Base-by-base conservation (phyloP, 1,140 invertebrate species). In the Drosophila murphyi region DNA sequence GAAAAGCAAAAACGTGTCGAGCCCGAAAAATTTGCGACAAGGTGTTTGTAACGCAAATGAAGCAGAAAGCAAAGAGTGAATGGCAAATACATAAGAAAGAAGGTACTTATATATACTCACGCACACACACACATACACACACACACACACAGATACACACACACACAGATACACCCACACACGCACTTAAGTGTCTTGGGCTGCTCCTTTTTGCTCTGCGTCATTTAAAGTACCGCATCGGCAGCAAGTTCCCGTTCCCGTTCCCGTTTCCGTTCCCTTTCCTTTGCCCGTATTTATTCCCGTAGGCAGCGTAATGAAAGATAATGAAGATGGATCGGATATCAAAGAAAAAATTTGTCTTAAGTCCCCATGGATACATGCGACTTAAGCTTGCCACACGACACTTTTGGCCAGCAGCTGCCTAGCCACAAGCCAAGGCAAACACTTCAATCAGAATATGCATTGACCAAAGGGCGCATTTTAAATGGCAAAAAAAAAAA, bases 311-410 rank as follows among this genome's bases (percentile, higher is more conserved):
- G 41, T 82, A 86, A 86, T 87, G 72, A 76, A 70, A 65, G 76
- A 80, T 88, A 87, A 88, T 87, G 76, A 88, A 88, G 82, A 87
- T 87, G 83, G 82, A 87, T 87, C 82, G 69, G 69, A 82, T 86
- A 76, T 76, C 83, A 79, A 43, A n/a, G 57, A 35, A 31, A 34
- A 55, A 39, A 47, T 41, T 29, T 45, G 10, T 72, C 31, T 2
- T 5, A 43, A 52, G 54, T 45, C 29, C 31, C 41, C 31, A 47
- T n/a, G 56, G 41, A 31, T 31, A 50, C 37, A 37, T 43, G 20
- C 35, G 47, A 71, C 56, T 65, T 34, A 37, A 50, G 32, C 10
- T 57, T 3, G 37, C 43, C 48, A 4, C 20, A 31, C 10, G 28
- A 39, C 5, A 5, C 37, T 51, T 35, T 35, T 2, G n/a, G n/a